A percentile compares a stretch with the other conserved stretches of the same genome.
Evolutionary conservation across 1,140 invertebrate species (phyloP).

Genomic region (Rhynchophorus ferrugineus): DNA sequence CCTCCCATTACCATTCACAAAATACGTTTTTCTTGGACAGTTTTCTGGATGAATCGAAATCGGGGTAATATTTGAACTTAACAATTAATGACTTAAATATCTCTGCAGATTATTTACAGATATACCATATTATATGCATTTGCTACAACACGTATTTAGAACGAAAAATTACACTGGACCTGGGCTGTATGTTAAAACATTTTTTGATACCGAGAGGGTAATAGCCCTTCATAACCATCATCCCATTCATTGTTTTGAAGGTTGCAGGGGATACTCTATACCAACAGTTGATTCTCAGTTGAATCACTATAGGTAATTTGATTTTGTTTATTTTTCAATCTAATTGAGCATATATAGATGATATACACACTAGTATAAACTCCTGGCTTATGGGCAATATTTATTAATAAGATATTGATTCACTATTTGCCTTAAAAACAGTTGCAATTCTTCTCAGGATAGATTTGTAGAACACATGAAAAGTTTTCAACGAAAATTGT

Average conservation of each 20-base stretch:
- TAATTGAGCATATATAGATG: too few relatives aligned
- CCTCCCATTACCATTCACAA: slow-evolving; percentile 65
- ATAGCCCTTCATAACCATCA: slow-evolving; percentile 89
- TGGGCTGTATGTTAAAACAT: slow-evolving; percentile 87
- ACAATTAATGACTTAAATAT: neutral
- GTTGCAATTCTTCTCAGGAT: too few relatives aligned
- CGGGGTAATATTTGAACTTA: slow-evolving; percentile 69
- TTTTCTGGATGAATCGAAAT: slow-evolving; percentile 67
- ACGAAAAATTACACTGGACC: slow-evolving; percentile 86
- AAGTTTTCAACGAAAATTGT: too few relatives aligned
- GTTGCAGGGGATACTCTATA: slow-evolving; percentile 65
- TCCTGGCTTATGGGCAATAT: too few relatives aligned
- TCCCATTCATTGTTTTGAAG: slow-evolving; percentile 76
- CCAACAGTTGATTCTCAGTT: slow-evolving; percentile 75
- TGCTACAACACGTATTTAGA: slow-evolving; percentile 85
- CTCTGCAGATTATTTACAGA: neutral
- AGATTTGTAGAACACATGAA: too few relatives aligned
- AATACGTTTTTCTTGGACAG: slow-evolving; percentile 93
- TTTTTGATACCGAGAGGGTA: slow-evolving; percentile 82
- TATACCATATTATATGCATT: slow-evolving; percentile 69
- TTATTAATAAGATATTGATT: too few relatives aligned
- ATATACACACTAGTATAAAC: too few relatives aligned
- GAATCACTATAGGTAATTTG: slow-evolving; percentile 53
- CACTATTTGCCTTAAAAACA: too few relatives aligned
- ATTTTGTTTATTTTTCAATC: too few relatives aligned